Conservation (phyloP, 2,797 vertebrate species). For the Netta rufina region DNA sequence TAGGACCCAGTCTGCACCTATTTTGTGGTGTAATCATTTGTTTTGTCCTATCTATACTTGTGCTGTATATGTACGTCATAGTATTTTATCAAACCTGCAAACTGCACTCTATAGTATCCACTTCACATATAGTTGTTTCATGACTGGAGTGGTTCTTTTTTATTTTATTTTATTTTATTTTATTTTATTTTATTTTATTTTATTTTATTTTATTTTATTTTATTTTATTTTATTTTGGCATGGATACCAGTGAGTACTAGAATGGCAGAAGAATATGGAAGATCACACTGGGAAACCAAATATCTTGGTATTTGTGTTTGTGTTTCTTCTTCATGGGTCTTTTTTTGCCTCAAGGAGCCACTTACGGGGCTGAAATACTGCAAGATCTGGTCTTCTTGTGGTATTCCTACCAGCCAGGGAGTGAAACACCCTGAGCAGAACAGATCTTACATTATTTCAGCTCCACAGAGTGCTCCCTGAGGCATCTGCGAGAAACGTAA, state of each 20-base stretch:
- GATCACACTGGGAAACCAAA: constrained; percentile 51
- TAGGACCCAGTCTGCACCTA: background rate
- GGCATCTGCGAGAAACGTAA: constrained; percentile 40
- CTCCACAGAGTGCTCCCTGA: constrained; percentile 62
- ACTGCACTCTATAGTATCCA: background rate
- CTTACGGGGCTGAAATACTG: constrained; percentile 69
- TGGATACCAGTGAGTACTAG: background rate
- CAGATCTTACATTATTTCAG: constrained; percentile 71
- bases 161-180: background rate
- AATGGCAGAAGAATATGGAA: background rate
- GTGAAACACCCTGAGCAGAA: constrained; percentile 67
- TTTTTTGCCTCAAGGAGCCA: constrained; percentile 70
- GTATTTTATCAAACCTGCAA: background rate
- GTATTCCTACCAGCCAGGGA: constrained; percentile 57
- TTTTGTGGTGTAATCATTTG: background rate
- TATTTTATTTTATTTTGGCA: constrained; percentile 3
- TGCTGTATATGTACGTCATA: background rate
- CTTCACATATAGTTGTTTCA: background rate
- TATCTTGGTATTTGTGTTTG: constrained; percentile 57
- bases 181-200: background rate
- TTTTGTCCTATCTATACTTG: background rate
- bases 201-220: background rate
- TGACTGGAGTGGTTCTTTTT: background rate
- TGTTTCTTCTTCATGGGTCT: constrained; percentile 56
- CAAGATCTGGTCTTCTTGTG: constrained; percentile 62